A percentile compares a stretch with the other conserved stretches of the same genome.
Conservation (phyloP, 2,888 invertebrate species). For the Chironomus riparius region DNA sequence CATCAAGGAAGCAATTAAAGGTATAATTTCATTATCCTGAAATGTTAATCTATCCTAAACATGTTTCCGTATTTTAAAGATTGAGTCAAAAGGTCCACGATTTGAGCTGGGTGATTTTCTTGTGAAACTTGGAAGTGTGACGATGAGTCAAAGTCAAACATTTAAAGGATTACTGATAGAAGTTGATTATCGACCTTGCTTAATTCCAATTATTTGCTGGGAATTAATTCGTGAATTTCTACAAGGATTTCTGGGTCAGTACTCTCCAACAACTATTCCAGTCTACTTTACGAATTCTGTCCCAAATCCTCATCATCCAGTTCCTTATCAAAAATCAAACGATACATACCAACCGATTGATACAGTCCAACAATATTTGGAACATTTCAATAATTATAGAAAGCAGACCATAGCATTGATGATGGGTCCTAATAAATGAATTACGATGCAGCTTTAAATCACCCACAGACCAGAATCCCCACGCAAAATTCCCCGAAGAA, state of each 20-base stretch:
- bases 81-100: conserved; percentile 81
- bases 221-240: conserved; percentile 84
- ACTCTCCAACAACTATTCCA: conserved; percentile 63
- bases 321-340: conserved; percentile 60
- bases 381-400: conserved; percentile 82
- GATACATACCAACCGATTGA: conserved; percentile 84
- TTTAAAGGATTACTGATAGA: conserved; percentile 91
- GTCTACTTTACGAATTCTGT: conserved; percentile 45
- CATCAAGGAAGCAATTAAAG: conserved; percentile 80
- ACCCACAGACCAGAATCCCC: no score
- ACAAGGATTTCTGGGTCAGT: conserved; percentile 77
- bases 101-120: conserved; percentile 87
- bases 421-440: not conserved
- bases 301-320: conserved; percentile 31
- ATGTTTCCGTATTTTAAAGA: conserved; percentile 32
- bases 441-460: no score
- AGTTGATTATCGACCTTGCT: conserved; percentile 87
- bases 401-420: conserved; percentile 50
- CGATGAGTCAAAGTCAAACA: conserved; percentile 66
- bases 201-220: conserved; percentile 82
- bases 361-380: conserved; percentile 87
- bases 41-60: not conserved
- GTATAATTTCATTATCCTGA: conserved; percentile 28
- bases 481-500: no score
- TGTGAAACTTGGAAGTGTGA: conserved; percentile 86